Evolutionary conservation across 2,888 invertebrate species (phyloP).

Genomic region (Leucoma salicis): DNA sequence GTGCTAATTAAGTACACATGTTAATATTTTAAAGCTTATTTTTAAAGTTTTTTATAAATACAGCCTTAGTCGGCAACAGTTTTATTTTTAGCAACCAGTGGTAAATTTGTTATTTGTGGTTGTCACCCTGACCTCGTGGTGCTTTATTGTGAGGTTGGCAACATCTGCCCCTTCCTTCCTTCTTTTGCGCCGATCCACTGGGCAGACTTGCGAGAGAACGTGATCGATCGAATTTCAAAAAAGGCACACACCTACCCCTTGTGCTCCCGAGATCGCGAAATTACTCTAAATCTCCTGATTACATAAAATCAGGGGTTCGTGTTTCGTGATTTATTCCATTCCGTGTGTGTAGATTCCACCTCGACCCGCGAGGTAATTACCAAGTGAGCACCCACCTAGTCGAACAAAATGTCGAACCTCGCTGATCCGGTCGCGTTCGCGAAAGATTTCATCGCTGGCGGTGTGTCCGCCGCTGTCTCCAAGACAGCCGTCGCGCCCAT

Average conservation of each 20-base stretch:
- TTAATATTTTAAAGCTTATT: background rate
- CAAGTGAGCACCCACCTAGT: constrained; percentile 61
- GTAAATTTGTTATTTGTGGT: constrained; percentile 19
- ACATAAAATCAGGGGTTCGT: constrained; percentile 72
- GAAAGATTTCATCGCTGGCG: constrained; percentile 97
- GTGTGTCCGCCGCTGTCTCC: constrained; percentile 96
- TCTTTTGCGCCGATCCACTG: constrained; percentile 78
- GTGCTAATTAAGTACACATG: too few species aligned
- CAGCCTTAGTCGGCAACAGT: background rate
- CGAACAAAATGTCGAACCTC: constrained; percentile 77
- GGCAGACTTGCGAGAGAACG: constrained; percentile 78
- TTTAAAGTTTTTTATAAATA: background rate
- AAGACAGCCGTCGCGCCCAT: constrained; percentile 98
- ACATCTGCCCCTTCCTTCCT: constrained; percentile 76
- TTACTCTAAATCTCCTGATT: constrained; percentile 75
- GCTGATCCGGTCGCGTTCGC: constrained; percentile 92
- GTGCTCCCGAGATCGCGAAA: constrained; percentile 81
- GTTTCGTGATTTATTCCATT: constrained; percentile 74
- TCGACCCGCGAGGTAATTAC: constrained; percentile 59
- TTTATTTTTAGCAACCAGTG: constrained; percentile 29
- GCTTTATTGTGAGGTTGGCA: constrained; percentile 68
- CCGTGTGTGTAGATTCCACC: constrained; percentile 69
- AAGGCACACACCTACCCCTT: constrained; percentile 79
- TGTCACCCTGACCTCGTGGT: constrained; percentile 76
- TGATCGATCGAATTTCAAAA: constrained; percentile 82